Evolutionary conservation across 1,140 invertebrate genomes (phyloP).

Genomic region (Tetramorium parvispinum): DNA sequence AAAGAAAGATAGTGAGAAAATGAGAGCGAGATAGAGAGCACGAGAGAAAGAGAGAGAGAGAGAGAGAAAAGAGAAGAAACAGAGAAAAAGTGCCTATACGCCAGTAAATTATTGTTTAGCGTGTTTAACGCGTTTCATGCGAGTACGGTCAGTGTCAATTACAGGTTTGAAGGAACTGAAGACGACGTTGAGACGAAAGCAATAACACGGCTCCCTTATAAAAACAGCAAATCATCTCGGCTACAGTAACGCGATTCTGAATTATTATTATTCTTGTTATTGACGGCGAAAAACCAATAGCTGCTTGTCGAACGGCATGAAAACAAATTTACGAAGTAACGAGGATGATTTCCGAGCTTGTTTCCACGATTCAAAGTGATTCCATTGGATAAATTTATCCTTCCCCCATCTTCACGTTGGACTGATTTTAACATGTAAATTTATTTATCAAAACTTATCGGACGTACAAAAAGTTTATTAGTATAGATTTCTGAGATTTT

Average conservation of each 20-base stretch:
- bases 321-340: slow-evolving; percentile 6
- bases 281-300: slow-evolving; percentile 72
- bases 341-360: slow-evolving; percentile 3
- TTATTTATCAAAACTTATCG: not conserved
- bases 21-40: slow-evolving; percentile 35
- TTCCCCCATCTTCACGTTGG: not conserved
- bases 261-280: slow-evolving; percentile 77
- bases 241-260: slow-evolving; percentile 65
- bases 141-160: slow-evolving; percentile 80
- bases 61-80: slow-evolving; percentile 51
- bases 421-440: not conserved
- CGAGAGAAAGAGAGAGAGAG: slow-evolving; percentile 28
- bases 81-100: slow-evolving; percentile 72
- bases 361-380: not conserved
- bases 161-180: slow-evolving; percentile 70
- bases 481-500: not conserved
- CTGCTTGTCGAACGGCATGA: slow-evolving; percentile 57
- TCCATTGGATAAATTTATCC: not conserved
- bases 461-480: not conserved
- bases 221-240: slow-evolving; percentile 42
- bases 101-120: slow-evolving; percentile 75
- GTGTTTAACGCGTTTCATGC: slow-evolving; percentile 73
- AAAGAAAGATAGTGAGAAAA: slow-evolving; percentile 9
- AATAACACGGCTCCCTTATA: slow-evolving; percentile 36
- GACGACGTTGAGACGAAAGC: slow-evolving; percentile 36